Percentiles rank a stretch among this genome's conserved stretches.
phyloP scores from a whole-genome alignment of 2,888 invertebrate species.

The Clivina fossor region DNA sequence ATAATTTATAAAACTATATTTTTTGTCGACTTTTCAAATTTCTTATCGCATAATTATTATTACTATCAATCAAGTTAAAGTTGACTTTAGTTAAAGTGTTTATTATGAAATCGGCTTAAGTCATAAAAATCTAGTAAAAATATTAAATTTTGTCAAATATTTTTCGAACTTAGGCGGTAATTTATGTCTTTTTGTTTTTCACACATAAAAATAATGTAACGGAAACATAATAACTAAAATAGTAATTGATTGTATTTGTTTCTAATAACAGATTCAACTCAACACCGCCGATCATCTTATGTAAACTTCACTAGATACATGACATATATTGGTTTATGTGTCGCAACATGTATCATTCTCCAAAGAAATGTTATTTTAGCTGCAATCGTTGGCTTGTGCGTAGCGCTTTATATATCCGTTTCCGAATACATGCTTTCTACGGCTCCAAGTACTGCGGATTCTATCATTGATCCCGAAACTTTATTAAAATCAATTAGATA shows the following conservation, averaged over 20 bases:
- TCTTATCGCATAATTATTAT: no score
- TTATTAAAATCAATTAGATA: conserved; percentile 22
- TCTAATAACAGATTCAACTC: conserved; percentile 53
- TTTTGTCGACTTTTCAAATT: no score
- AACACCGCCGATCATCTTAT: conserved; percentile 58
- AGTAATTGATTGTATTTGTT: no score
- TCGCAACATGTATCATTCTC: conserved; percentile 83
- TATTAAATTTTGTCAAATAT: no score
- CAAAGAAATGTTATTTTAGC: conserved; percentile 78
- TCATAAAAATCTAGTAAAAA: no score
- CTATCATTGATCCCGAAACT: conserved; percentile 24
- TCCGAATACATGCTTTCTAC: conserved; percentile 74
- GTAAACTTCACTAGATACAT: conserved; percentile 71
- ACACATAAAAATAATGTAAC: background rate
- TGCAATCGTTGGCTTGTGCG: conserved; percentile 75
- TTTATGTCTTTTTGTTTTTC: no score
- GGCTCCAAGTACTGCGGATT: conserved; percentile 3
- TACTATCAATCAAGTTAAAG: no score
- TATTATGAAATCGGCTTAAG: no score
- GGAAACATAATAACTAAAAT: no score
- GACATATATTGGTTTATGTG: conserved; percentile 81
- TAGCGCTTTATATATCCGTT: conserved; percentile 78
- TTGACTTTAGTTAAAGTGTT: no score
- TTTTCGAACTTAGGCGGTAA: no score
- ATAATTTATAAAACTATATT: no score